phyloP scores from a whole-genome alignment of 2,888 invertebrate species.

The Diloba caeruleocephala region DNA sequence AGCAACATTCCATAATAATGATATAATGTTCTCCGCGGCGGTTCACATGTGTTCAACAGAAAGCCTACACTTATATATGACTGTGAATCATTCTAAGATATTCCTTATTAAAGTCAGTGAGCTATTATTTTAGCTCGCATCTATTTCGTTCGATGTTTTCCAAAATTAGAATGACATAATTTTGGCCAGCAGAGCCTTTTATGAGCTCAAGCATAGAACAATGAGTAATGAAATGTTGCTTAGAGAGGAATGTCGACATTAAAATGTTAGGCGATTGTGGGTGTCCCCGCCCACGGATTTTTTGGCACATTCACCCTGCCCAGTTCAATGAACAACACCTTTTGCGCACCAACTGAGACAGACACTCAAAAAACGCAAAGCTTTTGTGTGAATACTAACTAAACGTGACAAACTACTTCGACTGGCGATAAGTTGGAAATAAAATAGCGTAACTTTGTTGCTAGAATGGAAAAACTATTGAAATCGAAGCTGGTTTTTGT shows the following conservation, averaged over 20 bases:
- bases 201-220: conserved; percentile 9
- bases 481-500: conserved; percentile 59
- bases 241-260: conserved; percentile 48
- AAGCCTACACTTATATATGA: conserved; percentile 52
- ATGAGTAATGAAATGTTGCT: conserved; percentile 26
- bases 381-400: conserved; percentile 37
- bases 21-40: conserved; percentile 38
- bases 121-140: conserved; percentile 19
- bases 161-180: neutral
- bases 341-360: conserved; percentile 55
- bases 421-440: conserved; percentile 31
- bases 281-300: conserved; percentile 65
- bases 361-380: conserved; percentile 51
- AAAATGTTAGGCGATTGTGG: conserved; percentile 61
- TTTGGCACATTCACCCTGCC: conserved; percentile 69
- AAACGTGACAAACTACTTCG: conserved; percentile 33
- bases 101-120: conserved; percentile 36
- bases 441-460: conserved; percentile 39
- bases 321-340: conserved; percentile 68
- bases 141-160: no score
- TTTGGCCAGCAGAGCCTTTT: neutral
- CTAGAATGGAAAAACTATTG: conserved; percentile 34
- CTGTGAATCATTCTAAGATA: conserved; percentile 52
- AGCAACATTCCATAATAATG: conserved; percentile 67
- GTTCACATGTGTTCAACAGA: conserved; percentile 53